phyloP scores from a whole-genome alignment of 1,140 invertebrate genomes.

The Theocolax elegans region DNA sequence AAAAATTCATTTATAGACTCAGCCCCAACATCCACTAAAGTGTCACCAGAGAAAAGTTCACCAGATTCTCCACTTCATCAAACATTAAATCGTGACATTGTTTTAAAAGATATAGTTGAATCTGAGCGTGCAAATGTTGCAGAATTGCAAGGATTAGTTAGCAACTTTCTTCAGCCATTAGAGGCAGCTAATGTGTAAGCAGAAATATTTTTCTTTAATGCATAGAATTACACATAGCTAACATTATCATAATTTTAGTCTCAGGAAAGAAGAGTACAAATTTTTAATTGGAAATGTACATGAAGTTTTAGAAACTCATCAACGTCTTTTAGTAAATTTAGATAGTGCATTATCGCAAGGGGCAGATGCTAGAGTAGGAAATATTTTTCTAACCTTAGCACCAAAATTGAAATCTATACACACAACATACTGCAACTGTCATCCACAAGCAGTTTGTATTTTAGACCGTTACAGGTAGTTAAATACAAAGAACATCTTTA shows the following conservation, averaged over 20 bases:
- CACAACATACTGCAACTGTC: slow-evolving; percentile 87
- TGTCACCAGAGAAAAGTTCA: slow-evolving; percentile 73
- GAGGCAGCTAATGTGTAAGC: slow-evolving; percentile 88
- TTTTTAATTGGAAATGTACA: slow-evolving; percentile 88
- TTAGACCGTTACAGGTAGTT: slow-evolving; percentile 87
- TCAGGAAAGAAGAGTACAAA: slow-evolving; percentile 86
- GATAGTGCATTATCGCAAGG: slow-evolving; percentile 80
- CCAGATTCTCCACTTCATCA: slow-evolving; percentile 70
- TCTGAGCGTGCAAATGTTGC: slow-evolving; percentile 90
- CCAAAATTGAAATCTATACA: slow-evolving; percentile 88
- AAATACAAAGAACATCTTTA: neutral
- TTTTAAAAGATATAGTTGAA: slow-evolving; percentile 93
- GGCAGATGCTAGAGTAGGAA: slow-evolving; percentile 87
- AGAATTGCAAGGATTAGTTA: slow-evolving; percentile 86
- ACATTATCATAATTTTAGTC: slow-evolving; percentile 75
- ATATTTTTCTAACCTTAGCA: slow-evolving; percentile 89
- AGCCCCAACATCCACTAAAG: slow-evolving; percentile 67
- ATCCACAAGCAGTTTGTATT: slow-evolving; percentile 92
- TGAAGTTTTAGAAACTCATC: slow-evolving; percentile 86
- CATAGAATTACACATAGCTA: neutral
- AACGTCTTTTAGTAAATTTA: slow-evolving; percentile 79
- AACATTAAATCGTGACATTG: slow-evolving; percentile 78
- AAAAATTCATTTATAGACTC: slow-evolving; percentile 65
- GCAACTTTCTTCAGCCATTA: slow-evolving; percentile 86
- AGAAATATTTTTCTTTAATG: slow-evolving; percentile 8